Evolutionary conservation across 2,797 vertebrate genomes (phyloP).

Genomic region (Pogonophryne albipinna): DNA sequence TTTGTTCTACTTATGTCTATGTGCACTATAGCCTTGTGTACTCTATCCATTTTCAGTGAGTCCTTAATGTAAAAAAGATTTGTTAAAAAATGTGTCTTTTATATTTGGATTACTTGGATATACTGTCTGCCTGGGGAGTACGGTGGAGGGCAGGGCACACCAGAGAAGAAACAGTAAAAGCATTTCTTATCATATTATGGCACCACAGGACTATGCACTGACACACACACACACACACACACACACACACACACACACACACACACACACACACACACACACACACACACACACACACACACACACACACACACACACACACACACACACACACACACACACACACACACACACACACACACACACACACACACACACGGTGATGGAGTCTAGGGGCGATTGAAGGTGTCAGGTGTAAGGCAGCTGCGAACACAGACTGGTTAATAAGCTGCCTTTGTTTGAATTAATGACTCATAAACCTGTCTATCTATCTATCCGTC

Average conservation of each 20-base stretch:
- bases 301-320: too few species aligned
- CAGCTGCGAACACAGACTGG: conserved; percentile 79
- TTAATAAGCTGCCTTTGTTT: conserved; percentile 81
- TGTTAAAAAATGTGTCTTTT: neutral
- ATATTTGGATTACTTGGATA: neutral
- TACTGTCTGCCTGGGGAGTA: conserved; percentile 10
- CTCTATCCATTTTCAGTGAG: neutral
- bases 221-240: neutral
- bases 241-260: neutral
- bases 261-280: conserved; percentile 1
- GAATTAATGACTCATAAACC: conserved; percentile 82
- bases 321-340: too few species aligned
- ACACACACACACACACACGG: conserved; percentile 29
- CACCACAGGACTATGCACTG: conserved; percentile 20
- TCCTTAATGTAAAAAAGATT: neutral
- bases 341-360: neutral
- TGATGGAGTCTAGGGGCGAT: conserved; percentile 66
- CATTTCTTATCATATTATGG: conserved; percentile 50
- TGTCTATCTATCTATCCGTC: conserved; percentile 55
- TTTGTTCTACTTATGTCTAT: neutral
- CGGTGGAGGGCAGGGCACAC: neutral
- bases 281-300: neutral
- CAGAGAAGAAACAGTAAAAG: conserved; percentile 23
- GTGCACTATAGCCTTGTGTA: neutral
- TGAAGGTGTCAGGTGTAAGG: conserved; percentile 78